Evolutionary conservation across 2,888 invertebrate genomes (phyloP).

Genomic region (Salpingus planirostris): DNA sequence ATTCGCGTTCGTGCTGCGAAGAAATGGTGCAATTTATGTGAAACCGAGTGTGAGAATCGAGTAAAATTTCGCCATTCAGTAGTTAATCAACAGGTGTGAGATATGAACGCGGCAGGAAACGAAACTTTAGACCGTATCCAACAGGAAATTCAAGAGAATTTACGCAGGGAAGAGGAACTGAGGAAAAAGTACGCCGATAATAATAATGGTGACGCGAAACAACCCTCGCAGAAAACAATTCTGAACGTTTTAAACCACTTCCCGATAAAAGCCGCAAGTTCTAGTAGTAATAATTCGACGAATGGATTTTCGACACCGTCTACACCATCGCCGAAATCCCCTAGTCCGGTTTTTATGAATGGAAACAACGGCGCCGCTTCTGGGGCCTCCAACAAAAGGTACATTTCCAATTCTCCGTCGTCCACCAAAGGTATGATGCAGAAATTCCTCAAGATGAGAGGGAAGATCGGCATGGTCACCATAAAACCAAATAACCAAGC

Average conservation of each 20-base stretch:
- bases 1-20: no score
- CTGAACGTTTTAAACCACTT: no score
- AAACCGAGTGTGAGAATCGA: no score
- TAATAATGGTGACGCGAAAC: conserved; percentile 7
- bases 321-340: conserved; percentile 1
- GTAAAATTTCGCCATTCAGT: no score
- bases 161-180: conserved; percentile 74
- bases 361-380: conserved; percentile 35
- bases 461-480: conserved; percentile 49
- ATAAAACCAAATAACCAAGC: conserved; percentile 21
- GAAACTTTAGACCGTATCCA: conserved; percentile 70
- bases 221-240: conserved; percentile 10
- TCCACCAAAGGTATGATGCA: conserved; percentile 76
- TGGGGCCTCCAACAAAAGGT: conserved; percentile 55
- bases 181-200: conserved; percentile 44
- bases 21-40: no score
- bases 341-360: conserved; percentile 4
- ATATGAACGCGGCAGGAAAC: conserved; percentile 12
- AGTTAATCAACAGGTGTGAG: no score
- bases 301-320: not conserved
- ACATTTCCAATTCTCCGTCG: no score
- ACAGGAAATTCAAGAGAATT: conserved; percentile 80
- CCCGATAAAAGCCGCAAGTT: no score
- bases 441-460: conserved; percentile 71
- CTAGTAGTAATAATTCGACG: not conserved